Base-by-base conservation (phyloP, 2,113 vertebrate genomes). In the Anoura caudifer region DNA sequence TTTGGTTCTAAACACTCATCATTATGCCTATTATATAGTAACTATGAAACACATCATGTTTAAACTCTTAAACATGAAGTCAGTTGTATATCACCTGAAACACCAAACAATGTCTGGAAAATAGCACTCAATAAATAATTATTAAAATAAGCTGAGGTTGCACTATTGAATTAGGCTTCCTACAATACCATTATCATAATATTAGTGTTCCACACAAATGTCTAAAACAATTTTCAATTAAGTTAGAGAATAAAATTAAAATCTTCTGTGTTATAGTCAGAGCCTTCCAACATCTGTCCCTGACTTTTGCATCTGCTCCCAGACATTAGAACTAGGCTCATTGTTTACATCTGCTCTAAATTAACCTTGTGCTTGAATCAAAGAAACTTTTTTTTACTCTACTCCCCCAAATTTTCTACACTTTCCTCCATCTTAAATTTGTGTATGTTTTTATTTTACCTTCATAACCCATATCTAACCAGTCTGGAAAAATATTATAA, bases 181-280 rank as follows among this genome's bases (percentile, higher is more conserved):
- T 50, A 19, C n/a, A 75, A 67, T 67, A 50, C 8, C 13, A 75
- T 90, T 59, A 65, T 63, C 50, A 63, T 80, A 81, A 41, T 14
- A 84, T 73, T 75, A 87, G 20, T 38, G 33, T 22, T 36, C 50
- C 63, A 50, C 12, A 80, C 26, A 96, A 75, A 43, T 36, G 41
- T 38, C 7, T 38, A 84, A 69, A 72, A 70, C 43, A 83, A 28
- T 77, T 95, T 83, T 94, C 43, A 61, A 65, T 52, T 84, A 92
- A 81, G 38, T 87, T 70, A 80, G 59, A 76, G 56, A 93, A 85
- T 80, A 90, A 85, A 93, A 95, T 87, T 56, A 95, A 93, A 47
- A 17, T 76, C 7, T 79, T 83, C 77, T 65, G 10, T 76, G 50
- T 93, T 52, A 88, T 45, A 76, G 41, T 69, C 80, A 75, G 76